Base-by-base conservation (phyloP, 2,797 vertebrate species). In the Lophius americanus region DNA sequence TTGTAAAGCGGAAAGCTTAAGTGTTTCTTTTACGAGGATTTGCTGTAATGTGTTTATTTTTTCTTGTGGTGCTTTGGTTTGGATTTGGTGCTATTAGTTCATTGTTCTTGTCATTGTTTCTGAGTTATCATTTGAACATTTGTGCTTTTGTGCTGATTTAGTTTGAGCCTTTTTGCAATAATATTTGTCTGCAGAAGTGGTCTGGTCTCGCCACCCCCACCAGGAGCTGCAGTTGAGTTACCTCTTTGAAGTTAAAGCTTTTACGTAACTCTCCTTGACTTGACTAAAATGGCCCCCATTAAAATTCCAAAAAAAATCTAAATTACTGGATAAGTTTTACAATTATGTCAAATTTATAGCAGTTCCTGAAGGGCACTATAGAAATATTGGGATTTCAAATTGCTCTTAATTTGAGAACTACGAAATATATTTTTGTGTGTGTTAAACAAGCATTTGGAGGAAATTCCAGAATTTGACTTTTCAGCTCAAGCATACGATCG, bases 51-150 rank as follows among this genome's bases (percentile, higher is more conserved):
- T 68, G 72, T 7, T 63, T 68, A 60, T 75, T 51, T 63, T 63
- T 60, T 78, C 50, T 62, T 49, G 38, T 85, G 92, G 89, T 92
- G 91, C 92, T 94, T 90, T 77, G 54, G 78, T 93, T 89, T 75
- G 67, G 70, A 90, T 84, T 23, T 90, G 93, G 92, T 94, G 93
- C 93, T 95, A 91, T 88, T 57, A 76, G 66, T 76, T 87, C 78
- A 75, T 61, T 70, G 59, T 80, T 23, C 23, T 23, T 70, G 64
- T 75, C 47, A 9, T 61, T 68, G 60, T 80, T 72, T 84, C 70
- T 68, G 59, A 69, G 14, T 83, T 69, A 50, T 85, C 72, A 75
- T 84, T 85, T 78, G 67, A 76, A 55, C 64, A 60, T 32, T 51
- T 78, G 68, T 73, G 65, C 54, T 60, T 64, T 74, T 65, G 61